These are phyloP conservation scores for Hypanus sabinus DNA, from an alignment of 2,113 vertebrate species.

Conservation along the genomic window DNA sequence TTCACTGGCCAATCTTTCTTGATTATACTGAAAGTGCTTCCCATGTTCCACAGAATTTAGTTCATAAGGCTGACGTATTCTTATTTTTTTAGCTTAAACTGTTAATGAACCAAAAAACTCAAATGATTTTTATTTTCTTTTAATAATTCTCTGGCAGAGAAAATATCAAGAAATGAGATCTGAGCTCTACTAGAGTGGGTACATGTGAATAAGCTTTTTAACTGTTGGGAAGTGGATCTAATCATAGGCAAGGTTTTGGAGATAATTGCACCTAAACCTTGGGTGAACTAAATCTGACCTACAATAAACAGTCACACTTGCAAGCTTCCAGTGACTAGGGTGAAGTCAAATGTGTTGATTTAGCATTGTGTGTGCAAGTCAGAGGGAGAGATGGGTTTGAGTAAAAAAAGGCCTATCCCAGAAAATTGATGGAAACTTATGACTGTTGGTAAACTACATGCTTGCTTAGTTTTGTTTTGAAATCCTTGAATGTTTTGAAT, in stretches of 20 bases:
- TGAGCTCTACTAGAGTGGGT: neutral
- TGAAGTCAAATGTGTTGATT: no score
- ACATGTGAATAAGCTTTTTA: neutral
- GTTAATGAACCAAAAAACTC: neutral
- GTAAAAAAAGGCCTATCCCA: no score
- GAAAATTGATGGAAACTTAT: no score
- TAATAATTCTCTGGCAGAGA: neutral
- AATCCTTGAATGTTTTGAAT: no score
- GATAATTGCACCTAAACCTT: no score
- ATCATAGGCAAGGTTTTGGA: neutral
- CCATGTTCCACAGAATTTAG: neutral
- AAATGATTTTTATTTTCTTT: neutral
- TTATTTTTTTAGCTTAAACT: neutral
- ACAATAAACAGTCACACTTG: no score
- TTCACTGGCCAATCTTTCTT: neutral
- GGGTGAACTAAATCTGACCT: no score
- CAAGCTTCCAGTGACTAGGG: no score
- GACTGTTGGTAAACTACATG: no score
- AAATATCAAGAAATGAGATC: neutral
- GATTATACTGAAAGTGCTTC: neutral
- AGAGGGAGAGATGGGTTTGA: no score
- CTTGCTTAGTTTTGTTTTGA: no score
- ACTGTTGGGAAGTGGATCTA: neutral
- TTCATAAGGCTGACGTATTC: neutral
- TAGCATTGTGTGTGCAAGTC: no score